Evolutionary conservation across 2,888 invertebrate genomes (phyloP).

Genomic region (Agrotis clavis): DNA sequence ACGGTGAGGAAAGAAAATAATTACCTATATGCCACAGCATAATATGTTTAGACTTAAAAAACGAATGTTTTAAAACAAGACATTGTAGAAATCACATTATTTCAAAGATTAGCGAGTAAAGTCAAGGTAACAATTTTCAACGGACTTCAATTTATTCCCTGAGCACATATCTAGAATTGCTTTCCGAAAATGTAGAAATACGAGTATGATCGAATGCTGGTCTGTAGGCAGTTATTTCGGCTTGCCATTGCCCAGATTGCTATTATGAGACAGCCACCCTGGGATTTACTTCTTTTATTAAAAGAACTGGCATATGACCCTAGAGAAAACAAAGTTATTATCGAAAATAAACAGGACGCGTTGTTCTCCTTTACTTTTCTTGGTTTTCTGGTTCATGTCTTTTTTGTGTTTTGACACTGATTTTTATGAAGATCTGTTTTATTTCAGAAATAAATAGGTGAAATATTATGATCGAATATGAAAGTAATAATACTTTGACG

Average conservation of each 20-base stretch:
- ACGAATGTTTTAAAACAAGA: too few species aligned
- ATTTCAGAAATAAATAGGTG: neutral
- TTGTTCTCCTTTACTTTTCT: slow-evolving; percentile 6
- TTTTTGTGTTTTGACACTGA: neutral
- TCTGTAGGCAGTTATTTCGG: neutral
- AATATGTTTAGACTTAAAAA: too few species aligned
- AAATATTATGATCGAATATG: slow-evolving; percentile 12
- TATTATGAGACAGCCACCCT: slow-evolving; percentile 34
- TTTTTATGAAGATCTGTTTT: neutral
- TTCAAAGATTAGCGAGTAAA: neutral
- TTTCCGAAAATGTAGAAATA: slow-evolving; percentile 18
- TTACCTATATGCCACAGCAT: too few species aligned
- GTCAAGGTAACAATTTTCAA: neutral
- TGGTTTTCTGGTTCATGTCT: neutral
- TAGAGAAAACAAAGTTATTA: slow-evolving; percentile 34
- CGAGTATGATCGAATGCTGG: slow-evolving; percentile 9
- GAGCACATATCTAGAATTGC: slow-evolving; percentile 2
- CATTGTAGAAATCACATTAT: neutral
- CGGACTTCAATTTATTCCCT: neutral
- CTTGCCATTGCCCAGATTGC: slow-evolving; percentile 4
- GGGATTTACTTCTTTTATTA: slow-evolving; percentile 52
- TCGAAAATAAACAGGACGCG: slow-evolving; percentile 9
- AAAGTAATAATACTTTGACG: slow-evolving; percentile 18
- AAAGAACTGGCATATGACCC: slow-evolving; percentile 9
- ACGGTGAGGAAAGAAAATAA: too few species aligned